Conservation (phyloP, 2,888 invertebrate genomes). For the Gari tellinella region DNA sequence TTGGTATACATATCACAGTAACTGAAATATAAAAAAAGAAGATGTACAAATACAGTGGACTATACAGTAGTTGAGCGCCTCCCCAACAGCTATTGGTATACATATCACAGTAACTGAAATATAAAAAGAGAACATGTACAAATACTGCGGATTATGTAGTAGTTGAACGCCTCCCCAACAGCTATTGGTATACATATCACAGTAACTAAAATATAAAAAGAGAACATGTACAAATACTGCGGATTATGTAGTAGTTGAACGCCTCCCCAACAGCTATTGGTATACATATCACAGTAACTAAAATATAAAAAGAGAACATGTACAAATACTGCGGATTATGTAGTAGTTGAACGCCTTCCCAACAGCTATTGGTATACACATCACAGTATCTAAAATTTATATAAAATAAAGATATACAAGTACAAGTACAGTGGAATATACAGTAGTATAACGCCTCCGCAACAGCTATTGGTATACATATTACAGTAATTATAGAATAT, state of each 20-base stretch:
- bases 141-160: no score
- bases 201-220: slow-evolving; percentile 65
- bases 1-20: slow-evolving; percentile 73
- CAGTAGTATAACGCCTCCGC: slow-evolving; percentile 87
- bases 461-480: slow-evolving; percentile 85
- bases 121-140: no score
- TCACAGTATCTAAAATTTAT: slow-evolving; percentile 68
- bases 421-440: no score
- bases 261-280: slow-evolving; percentile 87
- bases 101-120: slow-evolving; percentile 74
- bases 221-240: no score
- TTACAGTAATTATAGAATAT: slow-evolving; percentile 69
- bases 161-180: slow-evolving; percentile 87
- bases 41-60: no score
- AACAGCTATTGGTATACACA: slow-evolving; percentile 85
- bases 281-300: slow-evolving; percentile 74
- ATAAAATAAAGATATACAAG: no score
- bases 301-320: slow-evolving; percentile 23
- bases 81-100: slow-evolving; percentile 86
- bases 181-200: slow-evolving; percentile 82
- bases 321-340: no score
- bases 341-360: slow-evolving; percentile 87
- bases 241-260: no score
- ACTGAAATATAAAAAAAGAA: slow-evolving; percentile 60
- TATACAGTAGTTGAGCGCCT: no score